A percentile compares a stretch with the other conserved stretches of the same genome.
Conservation (phyloP, 2,888 invertebrate genomes). For the Quadriops clusia region DNA sequence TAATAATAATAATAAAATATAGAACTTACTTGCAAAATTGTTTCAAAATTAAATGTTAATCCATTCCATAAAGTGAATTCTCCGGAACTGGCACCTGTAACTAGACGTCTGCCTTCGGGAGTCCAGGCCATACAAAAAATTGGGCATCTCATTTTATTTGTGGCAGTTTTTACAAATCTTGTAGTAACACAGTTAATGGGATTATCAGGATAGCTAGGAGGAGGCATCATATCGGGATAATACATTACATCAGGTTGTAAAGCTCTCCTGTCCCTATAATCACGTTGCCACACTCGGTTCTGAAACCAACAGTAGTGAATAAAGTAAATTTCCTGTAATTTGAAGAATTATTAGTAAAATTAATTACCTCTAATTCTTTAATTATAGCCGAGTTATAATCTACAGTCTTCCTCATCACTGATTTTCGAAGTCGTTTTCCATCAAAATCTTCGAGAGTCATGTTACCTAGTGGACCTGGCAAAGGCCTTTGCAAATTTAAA, state of each 20-base stretch:
- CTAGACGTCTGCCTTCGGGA: constrained; percentile 92
- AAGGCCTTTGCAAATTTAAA: constrained; percentile 32
- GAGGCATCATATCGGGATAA: constrained; percentile 85
- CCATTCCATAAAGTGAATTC: constrained; percentile 99
- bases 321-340: not conserved
- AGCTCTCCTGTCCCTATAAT: constrained; percentile 76
- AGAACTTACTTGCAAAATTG: constrained; percentile 82
- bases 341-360: constrained; percentile 4
- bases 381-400: constrained; percentile 95
- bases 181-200: constrained; percentile 94
- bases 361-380: constrained; percentile 71
- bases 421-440: constrained; percentile 89
- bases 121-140: constrained; percentile 99
- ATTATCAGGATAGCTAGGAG: constrained; percentile 86
- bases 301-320: constrained; percentile 29
- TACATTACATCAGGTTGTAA: constrained; percentile 94
- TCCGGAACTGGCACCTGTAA: constrained; percentile 97
- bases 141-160: constrained; percentile 98
- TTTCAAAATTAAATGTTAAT: constrained; percentile 99
- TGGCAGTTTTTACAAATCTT: constrained; percentile 96
- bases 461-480: constrained; percentile 40
- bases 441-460: constrained; percentile 85
- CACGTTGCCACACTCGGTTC: constrained; percentile 92
- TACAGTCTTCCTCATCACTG: constrained; percentile 94
- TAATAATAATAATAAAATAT: constrained; percentile 4